Evolutionary conservation across 2,888 invertebrate species (phyloP).

Genomic region (Troglohyphantes excavatus): DNA sequence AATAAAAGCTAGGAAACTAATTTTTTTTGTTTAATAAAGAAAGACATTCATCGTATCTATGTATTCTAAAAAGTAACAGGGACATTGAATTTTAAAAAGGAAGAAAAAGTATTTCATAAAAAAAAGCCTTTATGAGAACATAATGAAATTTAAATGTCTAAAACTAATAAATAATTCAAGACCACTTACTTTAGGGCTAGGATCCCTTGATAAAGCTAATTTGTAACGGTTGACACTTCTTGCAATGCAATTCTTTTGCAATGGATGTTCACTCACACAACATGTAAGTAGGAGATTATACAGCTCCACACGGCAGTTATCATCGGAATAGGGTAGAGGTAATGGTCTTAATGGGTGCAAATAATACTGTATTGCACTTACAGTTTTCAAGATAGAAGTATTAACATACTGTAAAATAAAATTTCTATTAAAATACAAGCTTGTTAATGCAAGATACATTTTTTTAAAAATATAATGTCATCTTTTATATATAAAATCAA

Average conservation of each 20-base stretch:
- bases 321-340: slow-evolving; percentile 29
- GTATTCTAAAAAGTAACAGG: not conserved
- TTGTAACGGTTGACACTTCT: slow-evolving; percentile 11
- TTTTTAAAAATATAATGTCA: not conserved
- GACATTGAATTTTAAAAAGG: not conserved
- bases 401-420: slow-evolving; percentile 19
- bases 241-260: not conserved
- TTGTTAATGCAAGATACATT: not conserved
- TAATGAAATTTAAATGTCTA: not conserved
- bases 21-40: too few species aligned
- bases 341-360: not conserved
- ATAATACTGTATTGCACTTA: not conserved
- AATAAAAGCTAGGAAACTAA: too few species aligned
- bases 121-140: not conserved
- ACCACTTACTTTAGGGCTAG: slow-evolving; percentile 7
- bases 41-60: too few species aligned
- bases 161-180: not conserved
- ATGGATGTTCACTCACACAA: not conserved
- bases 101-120: not conserved
- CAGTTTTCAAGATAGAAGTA: not conserved
- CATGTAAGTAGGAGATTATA: not conserved
- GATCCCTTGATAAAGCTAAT: not conserved
- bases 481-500: not conserved
- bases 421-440: not conserved
- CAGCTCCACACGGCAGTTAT: slow-evolving; percentile 17